Conservation (phyloP, 2,888 invertebrate genomes). For the Nemotelus nigrinus region DNA sequence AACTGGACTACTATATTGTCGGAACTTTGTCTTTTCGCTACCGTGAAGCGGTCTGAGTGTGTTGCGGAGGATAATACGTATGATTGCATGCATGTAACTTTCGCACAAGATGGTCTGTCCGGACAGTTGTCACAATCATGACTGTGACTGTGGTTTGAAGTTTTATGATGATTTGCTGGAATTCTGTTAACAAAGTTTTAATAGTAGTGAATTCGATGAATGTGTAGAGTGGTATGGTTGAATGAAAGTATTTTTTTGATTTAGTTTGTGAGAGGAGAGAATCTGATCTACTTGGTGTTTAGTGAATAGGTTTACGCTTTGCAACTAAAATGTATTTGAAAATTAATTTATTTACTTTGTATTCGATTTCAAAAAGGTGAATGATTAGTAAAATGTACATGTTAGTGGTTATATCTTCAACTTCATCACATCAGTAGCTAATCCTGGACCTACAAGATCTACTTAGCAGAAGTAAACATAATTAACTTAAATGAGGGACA, state of each 20-base stretch:
- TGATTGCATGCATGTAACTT: conserved; percentile 28
- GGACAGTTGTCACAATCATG: conserved; percentile 30
- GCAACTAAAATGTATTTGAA: too few relatives aligned
- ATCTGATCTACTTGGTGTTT: too few relatives aligned
- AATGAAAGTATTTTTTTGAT: neutral
- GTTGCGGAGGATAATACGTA: neutral
- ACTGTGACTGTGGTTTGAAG: neutral
- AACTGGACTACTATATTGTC: neutral
- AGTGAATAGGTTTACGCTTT: too few relatives aligned
- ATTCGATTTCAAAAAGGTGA: too few relatives aligned
- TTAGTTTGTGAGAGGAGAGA: too few relatives aligned
- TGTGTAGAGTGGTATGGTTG: neutral
- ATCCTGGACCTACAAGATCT: too few relatives aligned
- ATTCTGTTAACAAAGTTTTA: conserved; percentile 37
- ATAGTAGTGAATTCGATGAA: neutral
- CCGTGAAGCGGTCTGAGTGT: neutral
- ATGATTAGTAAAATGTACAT: too few relatives aligned
- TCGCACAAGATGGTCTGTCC: conserved; percentile 22
- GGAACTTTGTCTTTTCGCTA: neutral
- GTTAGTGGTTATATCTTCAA: too few relatives aligned
- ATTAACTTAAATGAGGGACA: too few relatives aligned
- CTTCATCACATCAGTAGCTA: too few relatives aligned
- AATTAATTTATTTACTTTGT: too few relatives aligned
- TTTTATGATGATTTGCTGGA: conserved; percentile 26
- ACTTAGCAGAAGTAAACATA: too few relatives aligned